Evolutionary conservation across 2,113 vertebrate genomes (phyloP).

Genomic region (Grammomys dolichurus): DNA sequence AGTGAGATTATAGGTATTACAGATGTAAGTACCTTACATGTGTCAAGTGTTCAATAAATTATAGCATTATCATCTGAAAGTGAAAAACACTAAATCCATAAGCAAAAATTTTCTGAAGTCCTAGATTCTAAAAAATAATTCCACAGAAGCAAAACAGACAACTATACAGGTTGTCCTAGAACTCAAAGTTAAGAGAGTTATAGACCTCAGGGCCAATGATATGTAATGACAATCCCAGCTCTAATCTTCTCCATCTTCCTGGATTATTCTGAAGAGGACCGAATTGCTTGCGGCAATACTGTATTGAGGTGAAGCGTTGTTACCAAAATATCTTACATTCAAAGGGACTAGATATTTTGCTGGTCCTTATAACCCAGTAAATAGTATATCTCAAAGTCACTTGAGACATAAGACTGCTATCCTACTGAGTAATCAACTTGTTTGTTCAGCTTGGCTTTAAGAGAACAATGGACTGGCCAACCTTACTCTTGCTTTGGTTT

Average conservation of each 20-base stretch:
- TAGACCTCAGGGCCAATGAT: not conserved
- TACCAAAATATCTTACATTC: not conserved
- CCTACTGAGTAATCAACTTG: not conserved
- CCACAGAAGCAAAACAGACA: not conserved
- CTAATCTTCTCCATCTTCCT: not conserved
- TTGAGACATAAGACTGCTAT: not conserved
- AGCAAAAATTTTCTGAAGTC: not conserved
- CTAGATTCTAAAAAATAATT: not conserved
- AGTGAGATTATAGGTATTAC: not conserved
- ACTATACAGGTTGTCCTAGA: not conserved
- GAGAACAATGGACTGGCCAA: too few species aligned
- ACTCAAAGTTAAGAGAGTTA: conserved; percentile 5
- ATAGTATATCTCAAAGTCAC: not conserved
- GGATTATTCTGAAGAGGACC: conserved; percentile 29
- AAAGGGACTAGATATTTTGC: not conserved
- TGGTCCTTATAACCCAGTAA: not conserved
- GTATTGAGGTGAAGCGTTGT: not conserved
- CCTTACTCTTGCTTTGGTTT: not conserved
- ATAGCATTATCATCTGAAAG: not conserved
- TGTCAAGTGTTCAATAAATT: not conserved
- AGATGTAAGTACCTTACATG: not conserved
- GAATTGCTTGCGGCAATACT: not conserved
- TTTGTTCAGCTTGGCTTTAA: not conserved
- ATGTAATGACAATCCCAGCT: not conserved
- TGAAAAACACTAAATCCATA: not conserved